Percentiles rank a stretch among this genome's conserved stretches.
phyloP scores from a whole-genome alignment of 2,888 invertebrate species.

The Balanococcus diminutus region DNA sequence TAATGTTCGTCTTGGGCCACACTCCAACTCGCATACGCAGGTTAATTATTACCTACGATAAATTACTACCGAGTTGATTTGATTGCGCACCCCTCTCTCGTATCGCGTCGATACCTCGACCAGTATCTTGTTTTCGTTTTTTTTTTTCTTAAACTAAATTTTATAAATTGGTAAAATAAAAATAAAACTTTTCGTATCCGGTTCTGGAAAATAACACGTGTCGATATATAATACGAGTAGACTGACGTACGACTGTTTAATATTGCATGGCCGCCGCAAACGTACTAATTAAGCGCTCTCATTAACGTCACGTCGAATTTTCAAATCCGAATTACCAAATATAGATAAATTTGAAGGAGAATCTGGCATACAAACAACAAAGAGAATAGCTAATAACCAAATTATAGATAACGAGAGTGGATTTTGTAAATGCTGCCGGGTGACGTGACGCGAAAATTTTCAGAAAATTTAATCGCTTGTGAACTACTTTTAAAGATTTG shows the following conservation, averaged over 20 bases:
- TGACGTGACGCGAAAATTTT: neutral
- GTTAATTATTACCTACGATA: neutral
- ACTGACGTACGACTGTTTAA: neutral
- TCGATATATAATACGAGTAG: neutral
- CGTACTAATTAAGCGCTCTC: neutral
- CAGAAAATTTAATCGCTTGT: neutral
- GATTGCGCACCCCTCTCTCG: neutral
- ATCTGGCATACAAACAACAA: neutral
- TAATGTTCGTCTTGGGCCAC: neutral
- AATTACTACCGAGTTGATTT: neutral
- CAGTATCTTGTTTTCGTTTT: neutral
- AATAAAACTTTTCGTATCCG: neutral
- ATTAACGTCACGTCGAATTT: neutral
- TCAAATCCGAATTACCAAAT: neutral
- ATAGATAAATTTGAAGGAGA: neutral
- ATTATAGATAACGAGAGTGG: neutral
- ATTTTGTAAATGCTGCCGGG: neutral
- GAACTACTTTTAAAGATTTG: neutral
- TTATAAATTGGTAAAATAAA: neutral
- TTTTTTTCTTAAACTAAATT: neutral
- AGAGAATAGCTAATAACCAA: neutral
- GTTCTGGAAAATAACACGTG: neutral
- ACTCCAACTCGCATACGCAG: neutral
- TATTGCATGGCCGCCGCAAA: neutral
- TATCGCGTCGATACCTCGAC: no score